Base-by-base conservation (phyloP, 2,797 vertebrate species). In the Hylomyscus alleni region DNA sequence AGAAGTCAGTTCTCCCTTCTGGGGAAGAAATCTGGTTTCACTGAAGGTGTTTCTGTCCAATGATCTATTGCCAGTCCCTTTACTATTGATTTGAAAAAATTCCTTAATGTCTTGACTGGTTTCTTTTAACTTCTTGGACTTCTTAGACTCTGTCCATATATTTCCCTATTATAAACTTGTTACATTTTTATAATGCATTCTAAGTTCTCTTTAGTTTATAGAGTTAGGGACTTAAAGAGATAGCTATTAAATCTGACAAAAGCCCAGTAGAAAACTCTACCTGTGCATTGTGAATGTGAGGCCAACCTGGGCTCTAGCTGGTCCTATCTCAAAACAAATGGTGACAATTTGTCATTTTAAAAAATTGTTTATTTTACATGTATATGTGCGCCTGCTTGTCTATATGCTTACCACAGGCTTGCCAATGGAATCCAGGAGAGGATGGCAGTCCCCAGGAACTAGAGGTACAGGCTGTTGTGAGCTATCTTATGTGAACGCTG, bases 191-290 rank as follows among this genome's bases (percentile, higher is more conserved):
- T 4, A 96, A 40, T 4, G 10, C 65, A 86, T 76, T 89, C 60
- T 56, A 75, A 31, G 13, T 93, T 96, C 65, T 96, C 95, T 96
- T 91, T 78, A 94, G 56, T 91, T 91, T 94, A 24, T 85, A 44
- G 52, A 94, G 83, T 95, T 95, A 58, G 31, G 19, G 4, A 76
- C 67, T 76, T 95, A 78, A 89, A 89, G 47, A 94, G 89, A 85
- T 96, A 87, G 78, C n/a, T 77, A 37, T 93, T 83, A 67, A 3
- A 44, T 58, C 81, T 90, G 54, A 89, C 47, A 47, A 92, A 97
- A 26, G 17, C 67, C 54, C n/a, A 60, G 2, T 40, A 22, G 56
- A 90, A 22, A 62, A 96, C 17, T 37, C 60, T 58, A n/a, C 14
- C 37, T 93, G 92, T 93, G n/a, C 88, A 52, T 37, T 17, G 47